Evolutionary conservation across 2,113 vertebrate species (phyloP).

Genomic region (Alexandromys fortis): DNA sequence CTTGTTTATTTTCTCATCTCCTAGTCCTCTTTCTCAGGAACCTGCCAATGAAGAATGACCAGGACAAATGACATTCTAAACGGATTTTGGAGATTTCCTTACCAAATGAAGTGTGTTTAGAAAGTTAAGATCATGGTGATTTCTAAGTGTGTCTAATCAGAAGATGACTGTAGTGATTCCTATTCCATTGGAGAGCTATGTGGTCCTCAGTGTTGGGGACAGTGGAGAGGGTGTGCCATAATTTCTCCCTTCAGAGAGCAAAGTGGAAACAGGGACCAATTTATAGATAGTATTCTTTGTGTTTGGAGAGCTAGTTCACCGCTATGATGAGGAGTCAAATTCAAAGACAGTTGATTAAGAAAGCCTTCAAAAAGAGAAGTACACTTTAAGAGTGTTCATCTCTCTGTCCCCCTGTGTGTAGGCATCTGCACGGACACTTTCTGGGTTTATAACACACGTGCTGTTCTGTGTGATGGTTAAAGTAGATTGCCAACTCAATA

Average conservation of each 20-base stretch:
- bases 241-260: neutral
- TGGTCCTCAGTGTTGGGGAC: neutral
- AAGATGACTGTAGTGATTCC: neutral
- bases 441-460: neutral
- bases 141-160: neutral
- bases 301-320: neutral
- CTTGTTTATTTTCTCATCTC: neutral
- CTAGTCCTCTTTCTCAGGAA: neutral
- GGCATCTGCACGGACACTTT: neutral
- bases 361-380: neutral
- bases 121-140: neutral
- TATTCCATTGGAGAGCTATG: neutral
- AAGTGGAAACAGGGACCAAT: neutral
- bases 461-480: neutral
- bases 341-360: neutral
- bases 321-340: neutral
- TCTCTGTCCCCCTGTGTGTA: neutral
- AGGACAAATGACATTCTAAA: neutral
- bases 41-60: neutral
- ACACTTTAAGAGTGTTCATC: neutral
- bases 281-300: neutral
- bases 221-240: rapidly evolving
- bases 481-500: neutral
- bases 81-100: too few relatives aligned
- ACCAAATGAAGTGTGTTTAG: neutral